Evolutionary conservation across 2,797 vertebrate genomes (phyloP).

Genomic region (Sitta carolinensis): DNA sequence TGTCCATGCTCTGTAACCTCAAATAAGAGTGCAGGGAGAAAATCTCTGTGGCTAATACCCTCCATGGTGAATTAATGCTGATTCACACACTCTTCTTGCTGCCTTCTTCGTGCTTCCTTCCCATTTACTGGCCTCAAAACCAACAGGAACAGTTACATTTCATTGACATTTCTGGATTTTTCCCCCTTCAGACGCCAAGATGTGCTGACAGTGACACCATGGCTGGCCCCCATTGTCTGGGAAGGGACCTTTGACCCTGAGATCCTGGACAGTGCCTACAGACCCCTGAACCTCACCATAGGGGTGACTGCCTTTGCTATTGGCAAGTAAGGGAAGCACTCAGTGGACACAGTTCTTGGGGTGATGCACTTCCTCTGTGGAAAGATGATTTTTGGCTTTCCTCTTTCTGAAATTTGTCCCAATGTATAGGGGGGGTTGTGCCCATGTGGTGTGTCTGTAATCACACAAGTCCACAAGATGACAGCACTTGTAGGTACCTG

Average conservation of each 20-base stretch:
- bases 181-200: constrained; percentile 42
- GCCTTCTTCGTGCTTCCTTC: neutral
- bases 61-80: neutral
- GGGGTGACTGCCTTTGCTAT: constrained; percentile 71
- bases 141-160: neutral
- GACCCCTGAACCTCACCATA: constrained; percentile 69
- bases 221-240: constrained; percentile 75
- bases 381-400: neutral
- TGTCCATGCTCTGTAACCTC: neutral
- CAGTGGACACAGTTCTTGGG: neutral
- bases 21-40: neutral
- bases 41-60: neutral
- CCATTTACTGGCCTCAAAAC: neutral
- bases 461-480: neutral
- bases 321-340: constrained; percentile 68
- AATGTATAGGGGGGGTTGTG: neutral
- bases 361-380: neutral
- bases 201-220: constrained; percentile 69
- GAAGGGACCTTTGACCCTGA: constrained; percentile 70
- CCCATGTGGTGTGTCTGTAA: neutral
- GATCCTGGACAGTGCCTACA: constrained; percentile 66
- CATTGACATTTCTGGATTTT: neutral
- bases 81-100: neutral
- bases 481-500: too few species aligned
- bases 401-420: neutral